phyloP scores from a whole-genome alignment of 2,797 vertebrate genomes.

The Pangasius sanitwongsei region DNA sequence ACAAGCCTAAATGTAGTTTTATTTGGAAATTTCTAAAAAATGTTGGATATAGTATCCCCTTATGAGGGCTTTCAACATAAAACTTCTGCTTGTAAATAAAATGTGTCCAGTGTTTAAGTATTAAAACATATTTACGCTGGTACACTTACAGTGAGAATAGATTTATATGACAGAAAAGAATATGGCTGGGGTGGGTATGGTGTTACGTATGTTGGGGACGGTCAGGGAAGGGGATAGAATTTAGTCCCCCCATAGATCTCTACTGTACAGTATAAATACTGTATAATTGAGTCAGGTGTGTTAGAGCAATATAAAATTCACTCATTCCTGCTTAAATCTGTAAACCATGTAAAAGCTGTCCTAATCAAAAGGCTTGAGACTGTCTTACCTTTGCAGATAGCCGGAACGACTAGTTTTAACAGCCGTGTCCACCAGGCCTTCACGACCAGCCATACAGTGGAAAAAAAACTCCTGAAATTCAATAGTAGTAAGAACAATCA shows the following conservation, averaged over 20 bases:
- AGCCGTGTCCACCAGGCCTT: slow-evolving; percentile 95
- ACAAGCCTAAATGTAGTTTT: background rate
- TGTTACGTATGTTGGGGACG: background rate
- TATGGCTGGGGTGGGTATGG: background rate
- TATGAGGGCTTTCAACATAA: background rate
- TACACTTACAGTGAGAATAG: background rate
- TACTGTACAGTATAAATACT: background rate
- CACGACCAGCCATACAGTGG: slow-evolving; percentile 98
- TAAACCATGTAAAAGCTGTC: background rate
- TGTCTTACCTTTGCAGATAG: slow-evolving; percentile 89
- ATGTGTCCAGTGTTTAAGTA: background rate
- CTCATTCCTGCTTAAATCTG: background rate
- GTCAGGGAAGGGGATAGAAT: background rate
- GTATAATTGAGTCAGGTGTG: background rate
- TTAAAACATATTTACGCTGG: background rate
- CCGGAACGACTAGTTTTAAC: slow-evolving; percentile 98
- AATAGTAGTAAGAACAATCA: background rate
- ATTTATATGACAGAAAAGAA: background rate
- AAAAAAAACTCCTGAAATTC: slow-evolving; percentile 93
- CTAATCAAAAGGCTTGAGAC: background rate
- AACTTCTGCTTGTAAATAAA: background rate
- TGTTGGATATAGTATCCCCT: background rate
- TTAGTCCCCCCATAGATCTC: background rate
- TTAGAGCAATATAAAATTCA: background rate
- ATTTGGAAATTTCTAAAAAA: background rate